Evolutionary conservation across 2,113 vertebrate species (phyloP).

Genomic region (Anser cygnoides): DNA sequence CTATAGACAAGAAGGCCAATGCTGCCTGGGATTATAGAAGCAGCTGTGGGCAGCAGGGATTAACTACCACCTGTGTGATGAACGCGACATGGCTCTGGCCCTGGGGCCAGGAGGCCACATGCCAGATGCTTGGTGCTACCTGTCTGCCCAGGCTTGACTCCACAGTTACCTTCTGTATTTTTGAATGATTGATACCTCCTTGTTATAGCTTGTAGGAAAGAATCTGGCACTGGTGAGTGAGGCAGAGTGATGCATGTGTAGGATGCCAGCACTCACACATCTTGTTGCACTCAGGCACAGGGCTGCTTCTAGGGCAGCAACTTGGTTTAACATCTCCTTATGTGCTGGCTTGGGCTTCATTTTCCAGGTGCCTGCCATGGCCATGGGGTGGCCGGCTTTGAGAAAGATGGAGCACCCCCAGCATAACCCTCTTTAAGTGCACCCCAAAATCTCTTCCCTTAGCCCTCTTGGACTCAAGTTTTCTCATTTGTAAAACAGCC

Average conservation of each 20-base stretch:
- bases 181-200: rapidly evolving
- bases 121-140: not conserved
- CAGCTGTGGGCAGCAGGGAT: slow-evolving; percentile 31
- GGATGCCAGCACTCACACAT: not conserved
- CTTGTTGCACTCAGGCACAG: not conserved
- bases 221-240: not conserved
- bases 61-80: slow-evolving; percentile 23
- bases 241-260: rapidly evolving
- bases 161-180: not conserved
- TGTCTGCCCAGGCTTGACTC: not conserved
- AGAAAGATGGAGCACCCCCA: not conserved
- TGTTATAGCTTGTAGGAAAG: not conserved
- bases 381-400: not conserved
- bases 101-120: not conserved
- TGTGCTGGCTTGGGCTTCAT: rapidly evolving
- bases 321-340: not conserved
- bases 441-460: not conserved
- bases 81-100: not conserved
- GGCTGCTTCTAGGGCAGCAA: not conserved
- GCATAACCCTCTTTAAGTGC: not conserved
- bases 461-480: not conserved
- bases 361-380: not conserved
- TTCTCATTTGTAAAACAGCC: not conserved
- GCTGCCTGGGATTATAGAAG: not conserved
- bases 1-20: slow-evolving; percentile 19